phyloP scores from a whole-genome alignment of 2,797 vertebrate genomes.

The Zenarchopterus dispar region DNA sequence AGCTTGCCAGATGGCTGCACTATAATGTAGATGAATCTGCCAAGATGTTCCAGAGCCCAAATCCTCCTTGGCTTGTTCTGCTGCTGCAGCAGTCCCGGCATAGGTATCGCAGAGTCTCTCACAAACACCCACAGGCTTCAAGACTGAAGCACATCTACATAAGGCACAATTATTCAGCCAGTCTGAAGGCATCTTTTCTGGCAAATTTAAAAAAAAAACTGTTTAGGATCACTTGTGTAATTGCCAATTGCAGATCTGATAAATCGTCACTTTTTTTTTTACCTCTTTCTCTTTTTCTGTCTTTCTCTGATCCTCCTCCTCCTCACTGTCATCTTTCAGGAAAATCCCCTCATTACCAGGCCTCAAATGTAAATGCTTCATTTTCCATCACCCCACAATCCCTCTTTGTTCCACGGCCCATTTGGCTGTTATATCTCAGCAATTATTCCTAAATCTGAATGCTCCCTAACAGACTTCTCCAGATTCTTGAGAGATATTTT shows the following conservation, averaged over 20 bases:
- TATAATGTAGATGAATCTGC: constrained; percentile 33
- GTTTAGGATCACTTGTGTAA: constrained; percentile 64
- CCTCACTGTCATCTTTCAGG: constrained; percentile 78
- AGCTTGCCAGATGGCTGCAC: constrained; percentile 44
- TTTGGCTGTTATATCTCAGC: constrained; percentile 75
- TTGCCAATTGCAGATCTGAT: constrained; percentile 63
- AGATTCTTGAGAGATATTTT: constrained; percentile 61
- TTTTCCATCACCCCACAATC: constrained; percentile 72
- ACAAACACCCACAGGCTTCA: constrained; percentile 65
- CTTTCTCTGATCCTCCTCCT: constrained; percentile 72
- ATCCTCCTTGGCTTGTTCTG: constrained; percentile 47
- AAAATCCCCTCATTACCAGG: constrained; percentile 82
- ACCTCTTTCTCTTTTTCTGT: constrained; percentile 38
- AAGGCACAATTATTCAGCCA: constrained; percentile 21
- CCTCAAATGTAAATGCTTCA: constrained; percentile 70
- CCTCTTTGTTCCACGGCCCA: constrained; percentile 77
- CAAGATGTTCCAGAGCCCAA: constrained; percentile 45
- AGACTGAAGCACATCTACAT: constrained; percentile 6
- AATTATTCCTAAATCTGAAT: constrained; percentile 81
- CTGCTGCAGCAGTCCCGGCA: constrained; percentile 44
- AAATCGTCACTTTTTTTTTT: constrained; percentile 45
- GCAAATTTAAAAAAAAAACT: constrained; percentile 25
- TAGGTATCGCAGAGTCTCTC: constrained; percentile 39
- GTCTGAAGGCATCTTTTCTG: constrained; percentile 41
- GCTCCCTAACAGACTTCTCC: constrained; percentile 64